phyloP scores from a whole-genome alignment of 2,797 vertebrate species.

The Gallinago solitaria region DNA sequence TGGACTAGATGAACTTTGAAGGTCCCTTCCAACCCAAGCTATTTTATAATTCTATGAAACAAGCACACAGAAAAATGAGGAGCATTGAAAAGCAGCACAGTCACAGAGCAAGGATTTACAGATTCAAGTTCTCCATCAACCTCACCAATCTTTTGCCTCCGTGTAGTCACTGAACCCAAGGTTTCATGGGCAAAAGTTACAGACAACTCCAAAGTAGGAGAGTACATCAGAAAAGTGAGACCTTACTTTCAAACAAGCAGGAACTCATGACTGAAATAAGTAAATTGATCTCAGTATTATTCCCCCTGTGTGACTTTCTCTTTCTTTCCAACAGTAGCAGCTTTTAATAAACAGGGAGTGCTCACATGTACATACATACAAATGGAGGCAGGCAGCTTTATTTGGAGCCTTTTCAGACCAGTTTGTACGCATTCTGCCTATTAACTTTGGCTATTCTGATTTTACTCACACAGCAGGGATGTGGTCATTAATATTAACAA shows the following conservation, averaged over 20 bases:
- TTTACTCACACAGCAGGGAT: slow-evolving; percentile 44
- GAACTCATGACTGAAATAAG: background rate
- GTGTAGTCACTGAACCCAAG: background rate
- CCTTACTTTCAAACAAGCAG: background rate
- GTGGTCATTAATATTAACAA: slow-evolving; percentile 58
- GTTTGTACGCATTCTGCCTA: slow-evolving; percentile 20
- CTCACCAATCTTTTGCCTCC: background rate
- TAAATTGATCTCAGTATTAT: background rate
- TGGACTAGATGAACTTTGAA: background rate
- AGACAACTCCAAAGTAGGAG: background rate
- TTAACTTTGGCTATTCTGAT: slow-evolving; percentile 12
- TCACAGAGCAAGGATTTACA: background rate
- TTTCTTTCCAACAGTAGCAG: background rate
- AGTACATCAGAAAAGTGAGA: background rate
- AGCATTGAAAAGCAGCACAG: background rate
- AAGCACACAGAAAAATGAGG: background rate
- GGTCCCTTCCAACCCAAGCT: background rate
- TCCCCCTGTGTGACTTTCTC: background rate
- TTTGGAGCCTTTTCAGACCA: background rate
- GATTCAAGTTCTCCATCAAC: accelerated
- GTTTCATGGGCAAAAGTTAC: background rate
- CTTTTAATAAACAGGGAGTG: background rate
- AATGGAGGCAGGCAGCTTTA: slow-evolving; percentile 13
- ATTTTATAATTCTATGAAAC: background rate
- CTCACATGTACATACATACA: background rate